phyloP scores from a whole-genome alignment of 2,113 vertebrate species.

The Centrocercus urophasianus region DNA sequence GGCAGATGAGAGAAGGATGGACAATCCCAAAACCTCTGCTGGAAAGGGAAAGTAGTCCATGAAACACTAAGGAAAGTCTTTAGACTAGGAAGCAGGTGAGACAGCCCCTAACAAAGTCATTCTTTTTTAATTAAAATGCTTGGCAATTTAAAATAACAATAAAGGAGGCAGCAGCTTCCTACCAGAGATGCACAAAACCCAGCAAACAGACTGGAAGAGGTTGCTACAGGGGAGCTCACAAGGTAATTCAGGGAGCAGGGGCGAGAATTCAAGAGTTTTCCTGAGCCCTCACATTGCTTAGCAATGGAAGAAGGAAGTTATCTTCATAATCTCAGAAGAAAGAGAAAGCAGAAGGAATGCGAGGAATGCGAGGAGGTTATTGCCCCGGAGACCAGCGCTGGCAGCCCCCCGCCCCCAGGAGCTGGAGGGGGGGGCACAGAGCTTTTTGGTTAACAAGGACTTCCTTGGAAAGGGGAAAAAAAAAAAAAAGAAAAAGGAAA shows the following conservation, averaged over 20 bases:
- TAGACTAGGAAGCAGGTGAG: neutral
- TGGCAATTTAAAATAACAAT: neutral
- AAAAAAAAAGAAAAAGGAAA: neutral
- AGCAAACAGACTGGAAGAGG: neutral
- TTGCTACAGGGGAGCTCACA: neutral
- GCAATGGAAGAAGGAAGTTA: slow-evolving; percentile 64
- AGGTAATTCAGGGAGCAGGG: neutral
- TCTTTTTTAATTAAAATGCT: neutral
- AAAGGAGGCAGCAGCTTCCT: neutral
- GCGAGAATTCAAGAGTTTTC: neutral
- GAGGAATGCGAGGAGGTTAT: slow-evolving; percentile 63
- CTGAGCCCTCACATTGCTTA: neutral
- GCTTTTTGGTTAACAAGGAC: slow-evolving; percentile 38
- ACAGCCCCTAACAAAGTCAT: neutral
- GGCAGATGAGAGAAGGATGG: neutral
- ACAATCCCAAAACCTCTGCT: neutral
- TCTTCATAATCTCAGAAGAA: slow-evolving; percentile 70
- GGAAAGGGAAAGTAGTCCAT: neutral
- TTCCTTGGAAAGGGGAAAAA: neutral
- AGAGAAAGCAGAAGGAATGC: slow-evolving; percentile 64
- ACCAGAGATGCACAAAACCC: neutral
- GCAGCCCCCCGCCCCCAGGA: neutral
- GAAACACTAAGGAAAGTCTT: neutral
- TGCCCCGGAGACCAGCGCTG: slow-evolving; percentile 27
- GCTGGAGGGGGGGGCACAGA: slow-evolving; percentile 16